Evolutionary conservation across 2,797 vertebrate species (phyloP).

Genomic region (Pygocentrus nattereri): DNA sequence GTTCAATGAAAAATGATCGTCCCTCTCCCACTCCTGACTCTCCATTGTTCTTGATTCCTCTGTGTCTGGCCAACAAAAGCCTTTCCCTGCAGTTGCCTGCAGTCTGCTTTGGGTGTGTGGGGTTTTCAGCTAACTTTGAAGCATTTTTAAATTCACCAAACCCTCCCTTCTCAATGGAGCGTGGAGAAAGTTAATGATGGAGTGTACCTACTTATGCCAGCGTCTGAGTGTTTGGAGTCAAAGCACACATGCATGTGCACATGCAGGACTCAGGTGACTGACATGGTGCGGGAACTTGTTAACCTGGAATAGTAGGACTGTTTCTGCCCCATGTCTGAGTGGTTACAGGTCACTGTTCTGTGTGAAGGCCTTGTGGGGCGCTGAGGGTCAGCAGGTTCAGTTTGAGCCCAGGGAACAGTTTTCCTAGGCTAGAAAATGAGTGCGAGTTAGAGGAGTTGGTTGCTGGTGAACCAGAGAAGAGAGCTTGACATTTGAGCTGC

Average conservation of each 20-base stretch:
- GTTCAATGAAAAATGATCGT: constrained; percentile 56
- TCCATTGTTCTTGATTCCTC: constrained; percentile 58
- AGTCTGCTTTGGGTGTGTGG: constrained; percentile 35
- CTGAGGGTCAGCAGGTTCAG: constrained; percentile 69
- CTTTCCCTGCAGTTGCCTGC: constrained; percentile 34
- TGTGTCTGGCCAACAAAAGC: constrained; percentile 44
- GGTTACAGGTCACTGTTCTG: constrained; percentile 68
- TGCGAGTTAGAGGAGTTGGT: constrained; percentile 18
- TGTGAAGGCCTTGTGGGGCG: constrained; percentile 64
- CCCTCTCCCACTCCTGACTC: constrained; percentile 32
- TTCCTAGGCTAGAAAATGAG: constrained; percentile 62
- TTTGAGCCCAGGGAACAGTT: constrained; percentile 66
- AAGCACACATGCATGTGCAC: constrained; percentile 21
- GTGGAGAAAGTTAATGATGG: constrained; percentile 18
- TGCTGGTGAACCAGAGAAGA: constrained; percentile 52
- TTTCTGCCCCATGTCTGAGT: constrained; percentile 40
- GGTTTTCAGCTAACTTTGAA: constrained; percentile 48
- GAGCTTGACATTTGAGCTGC: constrained; percentile 76
- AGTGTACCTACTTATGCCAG: constrained; percentile 36
- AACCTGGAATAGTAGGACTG: constrained; percentile 11
- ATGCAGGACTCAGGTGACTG: constrained; percentile 23
- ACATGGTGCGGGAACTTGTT: constrained; percentile 9
- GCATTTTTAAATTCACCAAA: constrained; percentile 51
- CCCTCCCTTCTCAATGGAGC: constrained; percentile 3
- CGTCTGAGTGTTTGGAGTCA: constrained; percentile 15